These are phyloP conservation scores for Aphaenogaster rudis DNA, from an alignment of 1,140 invertebrate species.

Conservation along the genomic window DNA sequence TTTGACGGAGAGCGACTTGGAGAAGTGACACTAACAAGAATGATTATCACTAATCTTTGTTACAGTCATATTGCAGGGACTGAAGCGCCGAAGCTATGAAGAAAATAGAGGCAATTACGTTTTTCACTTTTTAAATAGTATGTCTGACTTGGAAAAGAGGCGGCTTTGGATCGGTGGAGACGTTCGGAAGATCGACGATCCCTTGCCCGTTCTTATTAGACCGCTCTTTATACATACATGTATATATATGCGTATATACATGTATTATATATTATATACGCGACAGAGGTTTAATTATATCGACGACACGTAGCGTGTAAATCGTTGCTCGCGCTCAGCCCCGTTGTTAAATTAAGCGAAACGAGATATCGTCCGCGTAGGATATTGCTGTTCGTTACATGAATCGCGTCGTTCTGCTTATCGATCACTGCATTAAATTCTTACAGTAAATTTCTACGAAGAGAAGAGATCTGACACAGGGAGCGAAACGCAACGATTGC, in stretches of 20 bases:
- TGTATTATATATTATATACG: conserved; percentile 62
- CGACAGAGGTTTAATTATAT: conserved; percentile 62
- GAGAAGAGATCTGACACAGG: background rate
- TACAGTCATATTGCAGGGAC: background rate
- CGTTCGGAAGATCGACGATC: conserved; percentile 69
- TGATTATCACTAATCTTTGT: background rate
- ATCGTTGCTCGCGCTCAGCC: conserved; percentile 48
- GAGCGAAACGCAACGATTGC: background rate
- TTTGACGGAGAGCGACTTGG: background rate
- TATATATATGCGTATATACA: conserved; percentile 22
- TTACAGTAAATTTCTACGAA: background rate
- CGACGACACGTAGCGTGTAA: conserved; percentile 40
- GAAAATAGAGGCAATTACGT: conserved; percentile 13
- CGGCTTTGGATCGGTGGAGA: conserved; percentile 23
- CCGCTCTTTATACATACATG: conserved; percentile 66
- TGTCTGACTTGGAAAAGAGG: background rate
- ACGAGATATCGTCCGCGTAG: conserved; percentile 57
- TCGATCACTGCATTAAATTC: conserved; percentile 5
- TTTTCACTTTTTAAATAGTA: conserved; percentile 42
- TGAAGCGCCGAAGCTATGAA: background rate
- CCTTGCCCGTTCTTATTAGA: conserved; percentile 66
- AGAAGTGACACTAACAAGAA: background rate
- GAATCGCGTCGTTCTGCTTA: conserved; percentile 52
- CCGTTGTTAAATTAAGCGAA: conserved; percentile 60
- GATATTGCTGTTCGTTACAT: conserved; percentile 25